Evolutionary conservation across 1,140 invertebrate genomes (phyloP).

Genomic region (Drosophila virilis): DNA sequence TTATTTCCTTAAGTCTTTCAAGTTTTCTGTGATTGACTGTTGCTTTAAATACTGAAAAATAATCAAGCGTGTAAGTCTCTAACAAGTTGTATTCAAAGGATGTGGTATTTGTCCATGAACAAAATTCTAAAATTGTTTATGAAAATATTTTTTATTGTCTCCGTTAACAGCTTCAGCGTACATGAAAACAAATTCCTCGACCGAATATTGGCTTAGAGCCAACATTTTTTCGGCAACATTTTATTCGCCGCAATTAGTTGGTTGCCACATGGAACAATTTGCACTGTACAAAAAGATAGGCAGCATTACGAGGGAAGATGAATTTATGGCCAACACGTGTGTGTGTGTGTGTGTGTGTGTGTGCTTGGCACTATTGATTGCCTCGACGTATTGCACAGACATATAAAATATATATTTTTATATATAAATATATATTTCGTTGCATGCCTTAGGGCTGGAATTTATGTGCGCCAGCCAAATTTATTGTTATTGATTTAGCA

Average conservation of each 20-base stretch:
- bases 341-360: too few relatives aligned
- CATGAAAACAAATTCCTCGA: slow-evolving; percentile 10
- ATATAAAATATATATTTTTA: slow-evolving; percentile 3
- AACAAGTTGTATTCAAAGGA: neutral
- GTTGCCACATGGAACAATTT: slow-evolving; percentile 35
- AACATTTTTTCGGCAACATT: slow-evolving; percentile 38
- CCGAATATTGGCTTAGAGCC: slow-evolving; percentile 22
- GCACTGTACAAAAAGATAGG: slow-evolving; percentile 15
- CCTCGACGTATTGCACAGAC: slow-evolving; percentile 15
- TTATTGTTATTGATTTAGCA: slow-evolving; percentile 75
- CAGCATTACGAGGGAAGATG: slow-evolving; percentile 36
- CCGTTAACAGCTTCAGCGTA: slow-evolving; percentile 15
- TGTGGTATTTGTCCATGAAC: too few relatives aligned
- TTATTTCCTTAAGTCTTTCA: too few relatives aligned
- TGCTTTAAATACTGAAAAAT: neutral
- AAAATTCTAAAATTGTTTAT: neutral
- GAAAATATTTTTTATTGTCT: neutral
- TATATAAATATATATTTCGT: slow-evolving; percentile 21
- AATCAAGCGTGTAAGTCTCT: too few relatives aligned
- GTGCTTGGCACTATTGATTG: slow-evolving; percentile 17
- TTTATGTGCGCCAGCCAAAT: slow-evolving; percentile 61
- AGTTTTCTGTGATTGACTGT: neutral
- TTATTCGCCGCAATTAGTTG: slow-evolving; percentile 32
- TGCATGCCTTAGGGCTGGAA: slow-evolving; percentile 34
- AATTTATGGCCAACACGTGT: slow-evolving; percentile 68